phyloP scores from a whole-genome alignment of 2,113 vertebrate genomes.

The Clinocottus analis region DNA sequence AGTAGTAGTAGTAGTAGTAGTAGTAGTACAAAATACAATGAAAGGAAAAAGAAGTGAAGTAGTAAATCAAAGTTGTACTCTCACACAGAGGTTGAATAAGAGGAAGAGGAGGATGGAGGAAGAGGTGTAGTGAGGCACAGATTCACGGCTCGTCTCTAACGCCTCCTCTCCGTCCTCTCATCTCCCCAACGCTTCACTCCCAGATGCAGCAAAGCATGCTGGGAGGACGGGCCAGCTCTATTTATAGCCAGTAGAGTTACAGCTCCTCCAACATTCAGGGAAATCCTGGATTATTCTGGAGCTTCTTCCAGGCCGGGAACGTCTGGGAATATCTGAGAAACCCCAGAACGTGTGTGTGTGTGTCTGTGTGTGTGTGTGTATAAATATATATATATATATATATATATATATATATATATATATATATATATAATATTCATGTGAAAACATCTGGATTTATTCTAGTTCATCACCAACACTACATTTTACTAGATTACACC shows the following conservation, averaged over 20 bases:
- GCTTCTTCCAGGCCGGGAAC: neutral
- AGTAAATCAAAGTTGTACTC: neutral
- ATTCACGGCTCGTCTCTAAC: constrained; percentile 29
- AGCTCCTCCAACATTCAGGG: constrained; percentile 17
- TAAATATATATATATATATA: too few species aligned
- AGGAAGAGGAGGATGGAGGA: constrained; percentile 11
- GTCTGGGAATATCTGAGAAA: neutral
- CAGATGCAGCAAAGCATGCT: constrained; percentile 46
- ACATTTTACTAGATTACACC: too few species aligned
- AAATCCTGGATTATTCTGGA: neutral
- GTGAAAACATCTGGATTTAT: too few species aligned
- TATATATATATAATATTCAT: too few species aligned
- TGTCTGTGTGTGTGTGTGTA: too few species aligned
- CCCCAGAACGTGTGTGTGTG: too few species aligned
- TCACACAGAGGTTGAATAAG: neutral
- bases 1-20: too few species aligned
- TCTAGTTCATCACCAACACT: too few species aligned
- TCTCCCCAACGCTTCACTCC: constrained; percentile 22
- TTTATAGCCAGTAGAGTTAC: constrained; percentile 39
- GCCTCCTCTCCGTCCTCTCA: constrained; percentile 15
- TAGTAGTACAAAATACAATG: too few species aligned
- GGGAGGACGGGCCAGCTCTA: constrained; percentile 41
- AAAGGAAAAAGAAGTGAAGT: neutral
- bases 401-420: too few species aligned
- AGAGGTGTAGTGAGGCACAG: neutral